Evolutionary conservation across 1,140 invertebrate species (phyloP), one percentile per base, ranked within the genome.

Genomic region (Drosophila burlai): DNA sequence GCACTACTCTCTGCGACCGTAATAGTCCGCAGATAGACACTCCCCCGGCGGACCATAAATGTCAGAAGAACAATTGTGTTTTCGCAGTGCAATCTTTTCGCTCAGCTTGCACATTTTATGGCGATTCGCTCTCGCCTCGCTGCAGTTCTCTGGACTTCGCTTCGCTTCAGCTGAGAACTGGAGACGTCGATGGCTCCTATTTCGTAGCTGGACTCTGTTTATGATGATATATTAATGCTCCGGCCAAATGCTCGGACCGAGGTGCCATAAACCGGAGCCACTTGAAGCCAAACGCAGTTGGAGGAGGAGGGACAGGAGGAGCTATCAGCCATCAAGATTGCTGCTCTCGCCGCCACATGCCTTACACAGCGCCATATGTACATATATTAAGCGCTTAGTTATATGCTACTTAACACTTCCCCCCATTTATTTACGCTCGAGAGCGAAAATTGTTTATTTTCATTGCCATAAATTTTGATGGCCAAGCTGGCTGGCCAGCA

Each of bases 151-250:
- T 34, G 45, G 26, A 29, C 60, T 34, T 21, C 5, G 45, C 29
- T 9, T 36, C 29, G 31, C 18, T 21, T 26, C 34, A 21, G 46
- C 73, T 26, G 38, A 18, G 55, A 76, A 76, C 54, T 76, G 71
- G 54, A 74, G 55, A 60, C 42, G 55, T 68, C 29, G 43, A 65
- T 77, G 74, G 73, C 66, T 80, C 60, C 72, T 66, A 71, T 79
- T 81, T 68, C 71, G 60, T 45, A 61, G 76, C 67, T 55, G 64
- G 49, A 69, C 31, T 52, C 58, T 71, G 78, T 87, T 87, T 89
- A 87, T 89, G 72, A 83, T 87, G 83, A 87, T 87, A 80, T 83
- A 89, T 87, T 87, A 89, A 87, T 87, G 80, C 65, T 29, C 65
- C 54, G 73, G 76, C 83, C 83, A 62, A 77, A 59, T 60, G 65